Conservation (phyloP, 1,140 invertebrate genomes). For the Goniozus legneri region DNA sequence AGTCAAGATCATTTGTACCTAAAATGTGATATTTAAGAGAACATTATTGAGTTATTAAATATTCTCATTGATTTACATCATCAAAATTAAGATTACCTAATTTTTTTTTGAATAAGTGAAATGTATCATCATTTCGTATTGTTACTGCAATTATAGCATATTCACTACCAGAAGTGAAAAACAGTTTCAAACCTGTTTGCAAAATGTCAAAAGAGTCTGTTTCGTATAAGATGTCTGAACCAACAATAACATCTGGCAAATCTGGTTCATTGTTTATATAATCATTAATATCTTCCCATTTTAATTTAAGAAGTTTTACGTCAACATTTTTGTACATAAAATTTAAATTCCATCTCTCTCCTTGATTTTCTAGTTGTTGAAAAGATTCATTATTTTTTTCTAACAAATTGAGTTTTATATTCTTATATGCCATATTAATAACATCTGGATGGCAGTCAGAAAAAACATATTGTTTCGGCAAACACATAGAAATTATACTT, state of each 20-base stretch:
- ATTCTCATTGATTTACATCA: background rate
- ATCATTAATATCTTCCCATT: constrained; percentile 52
- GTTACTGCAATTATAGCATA: constrained; percentile 52
- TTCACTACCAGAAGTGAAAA: constrained; percentile 32
- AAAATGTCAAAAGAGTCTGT: constrained; percentile 44
- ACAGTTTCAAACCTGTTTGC: constrained; percentile 39
- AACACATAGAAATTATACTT: constrained; percentile 45
- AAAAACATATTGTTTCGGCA: constrained; percentile 52
- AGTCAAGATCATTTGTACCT: constrained; percentile 23
- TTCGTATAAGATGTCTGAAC: constrained; percentile 59
- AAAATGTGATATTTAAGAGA: constrained; percentile 24
- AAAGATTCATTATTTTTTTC: background rate
- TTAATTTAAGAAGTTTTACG: constrained; percentile 46
- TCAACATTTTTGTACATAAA: constrained; percentile 19
- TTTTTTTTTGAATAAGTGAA: constrained; percentile 44
- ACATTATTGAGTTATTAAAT: too few species aligned
- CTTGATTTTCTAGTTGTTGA: background rate
- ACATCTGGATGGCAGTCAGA: constrained; percentile 57
- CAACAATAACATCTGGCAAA: constrained; percentile 52
- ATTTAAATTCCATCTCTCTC: constrained; percentile 22
- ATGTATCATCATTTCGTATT: constrained; percentile 52
- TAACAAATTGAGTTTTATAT: constrained; percentile 48
- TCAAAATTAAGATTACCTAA: constrained; percentile 35
- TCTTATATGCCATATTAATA: constrained; percentile 48
- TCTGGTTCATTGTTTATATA: constrained; percentile 21